Base-by-base conservation (phyloP, 2,797 vertebrate species). In the Protonibea diacanthus region DNA sequence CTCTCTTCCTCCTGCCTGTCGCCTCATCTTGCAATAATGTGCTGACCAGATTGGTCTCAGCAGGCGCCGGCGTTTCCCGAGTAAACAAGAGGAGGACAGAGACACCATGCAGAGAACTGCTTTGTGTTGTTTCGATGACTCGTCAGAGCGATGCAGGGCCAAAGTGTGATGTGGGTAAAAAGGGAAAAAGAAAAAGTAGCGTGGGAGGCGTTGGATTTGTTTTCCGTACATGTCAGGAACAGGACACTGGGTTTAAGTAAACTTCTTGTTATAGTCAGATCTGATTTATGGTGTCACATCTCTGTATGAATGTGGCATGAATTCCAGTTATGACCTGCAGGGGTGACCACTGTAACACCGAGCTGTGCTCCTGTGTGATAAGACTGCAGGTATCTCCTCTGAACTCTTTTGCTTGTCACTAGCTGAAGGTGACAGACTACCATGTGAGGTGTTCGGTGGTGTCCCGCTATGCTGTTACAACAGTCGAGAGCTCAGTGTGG, bases 401-500 rank as follows among this genome's bases (percentile, higher is more conserved):
- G 0, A 42, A 33, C 40, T 62, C 71, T 59, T 4, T 27, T 77
- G 52, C 9, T 80, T 80, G 52, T 67, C 20, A 5, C 62, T 56
- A 96, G 95, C 84, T 97, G 80, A 94, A 95, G 88, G 94, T 97
- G 81, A 96, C 91, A 1, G 96, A 95, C 74, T 97, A 97, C 88
- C 94, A 94, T 33, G 90, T 97, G 59, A 87, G n/a, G 33, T 96
- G 96, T 75, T 91, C 88, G 0, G 93, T 97, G 67, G 91, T 95
- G 63, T 97, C 96, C 57, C 94, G 93, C 66, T 97, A 97, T 0
- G 95, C 94, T 27, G 85, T 94, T 3, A 97, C 96, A 75, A 94
- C 89, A 1, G 92, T 97, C 76, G 93, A 94, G 52, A 96, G 95
- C 42, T 91, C 94, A 1, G 90, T 96, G 42, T 95, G 93, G 94